Evolutionary conservation across 2,888 invertebrate species (phyloP).

Genomic region (Pimpla rufipes): DNA sequence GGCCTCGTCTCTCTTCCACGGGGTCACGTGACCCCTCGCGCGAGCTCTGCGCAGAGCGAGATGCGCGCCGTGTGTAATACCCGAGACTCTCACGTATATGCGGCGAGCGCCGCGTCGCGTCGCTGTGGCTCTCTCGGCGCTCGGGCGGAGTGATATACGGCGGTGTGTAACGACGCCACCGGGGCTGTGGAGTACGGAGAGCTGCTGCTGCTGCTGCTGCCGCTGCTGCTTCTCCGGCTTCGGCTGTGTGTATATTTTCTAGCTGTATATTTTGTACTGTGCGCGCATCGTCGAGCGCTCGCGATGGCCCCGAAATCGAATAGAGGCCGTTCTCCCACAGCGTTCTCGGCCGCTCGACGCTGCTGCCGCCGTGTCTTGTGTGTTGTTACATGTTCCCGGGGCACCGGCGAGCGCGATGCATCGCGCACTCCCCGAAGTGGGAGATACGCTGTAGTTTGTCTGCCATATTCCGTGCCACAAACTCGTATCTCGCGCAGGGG

Average conservation of each 20-base stretch:
- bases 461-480: constrained; percentile 3
- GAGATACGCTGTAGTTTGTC: constrained; percentile 3
- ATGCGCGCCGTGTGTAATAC: constrained; percentile 62
- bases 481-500: not conserved
- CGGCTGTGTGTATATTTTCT: constrained; percentile 44
- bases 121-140: not conserved
- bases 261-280: constrained; percentile 49
- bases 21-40: constrained; percentile 69
- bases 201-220: too few species aligned
- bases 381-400: not conserved
- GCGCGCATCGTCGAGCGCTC: constrained; percentile 29
- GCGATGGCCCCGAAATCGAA: constrained; percentile 68
- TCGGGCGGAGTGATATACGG: not conserved
- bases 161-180: constrained; percentile 36
- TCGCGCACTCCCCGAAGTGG: not conserved
- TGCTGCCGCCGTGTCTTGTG: not conserved
- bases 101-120: not conserved
- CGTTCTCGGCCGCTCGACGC: constrained; percentile 1
- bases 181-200: constrained; percentile 15
- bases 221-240: not conserved
- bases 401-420: not conserved
- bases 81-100: not conserved
- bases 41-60: constrained; percentile 63
- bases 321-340: constrained; percentile 61
- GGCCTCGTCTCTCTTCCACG: constrained; percentile 52